Conservation (phyloP, 2,888 invertebrate species). For the Thera britannica region DNA sequence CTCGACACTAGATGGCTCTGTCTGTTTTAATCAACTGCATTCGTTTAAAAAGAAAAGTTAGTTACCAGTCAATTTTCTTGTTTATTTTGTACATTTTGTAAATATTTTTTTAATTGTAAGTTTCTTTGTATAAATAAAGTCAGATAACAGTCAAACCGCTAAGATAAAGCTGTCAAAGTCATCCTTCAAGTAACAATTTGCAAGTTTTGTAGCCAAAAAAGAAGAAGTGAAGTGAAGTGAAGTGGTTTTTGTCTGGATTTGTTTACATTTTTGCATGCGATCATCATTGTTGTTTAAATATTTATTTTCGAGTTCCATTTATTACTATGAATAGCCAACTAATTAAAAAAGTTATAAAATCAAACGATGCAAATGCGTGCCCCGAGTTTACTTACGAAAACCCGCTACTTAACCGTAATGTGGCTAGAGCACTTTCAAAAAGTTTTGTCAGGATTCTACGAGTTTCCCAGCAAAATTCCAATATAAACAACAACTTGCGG, state of each 20-base stretch:
- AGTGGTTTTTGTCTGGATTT: background rate
- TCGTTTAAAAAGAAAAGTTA: no score
- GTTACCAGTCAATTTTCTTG: no score
- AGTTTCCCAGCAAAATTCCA: constrained; percentile 57
- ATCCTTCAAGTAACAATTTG: background rate
- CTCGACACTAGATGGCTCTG: constrained; percentile 37
- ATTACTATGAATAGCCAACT: constrained; percentile 65
- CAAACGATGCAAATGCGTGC: constrained; percentile 53
- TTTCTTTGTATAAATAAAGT: no score
- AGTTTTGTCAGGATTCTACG: constrained; percentile 70
- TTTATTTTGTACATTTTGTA: no score
- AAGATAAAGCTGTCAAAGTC: background rate
- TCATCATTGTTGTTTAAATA: no score
- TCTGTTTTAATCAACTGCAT: no score
- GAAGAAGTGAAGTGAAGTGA: no score
- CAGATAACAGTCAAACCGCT: no score
- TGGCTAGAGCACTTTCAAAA: constrained; percentile 64
- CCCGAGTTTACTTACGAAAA: constrained; percentile 66
- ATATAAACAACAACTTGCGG: constrained; percentile 62
- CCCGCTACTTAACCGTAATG: constrained; percentile 67
- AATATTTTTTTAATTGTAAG: no score
- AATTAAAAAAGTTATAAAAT: constrained; percentile 66
- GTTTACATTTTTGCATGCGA: background rate
- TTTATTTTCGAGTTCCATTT: background rate
- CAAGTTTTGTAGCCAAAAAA: no score